Percentiles rank a stretch among this genome's conserved stretches.
These are phyloP conservation scores for Echinops telfairi DNA, from an alignment of 2,113 vertebrate genomes.

Conservation along the genomic window DNA sequence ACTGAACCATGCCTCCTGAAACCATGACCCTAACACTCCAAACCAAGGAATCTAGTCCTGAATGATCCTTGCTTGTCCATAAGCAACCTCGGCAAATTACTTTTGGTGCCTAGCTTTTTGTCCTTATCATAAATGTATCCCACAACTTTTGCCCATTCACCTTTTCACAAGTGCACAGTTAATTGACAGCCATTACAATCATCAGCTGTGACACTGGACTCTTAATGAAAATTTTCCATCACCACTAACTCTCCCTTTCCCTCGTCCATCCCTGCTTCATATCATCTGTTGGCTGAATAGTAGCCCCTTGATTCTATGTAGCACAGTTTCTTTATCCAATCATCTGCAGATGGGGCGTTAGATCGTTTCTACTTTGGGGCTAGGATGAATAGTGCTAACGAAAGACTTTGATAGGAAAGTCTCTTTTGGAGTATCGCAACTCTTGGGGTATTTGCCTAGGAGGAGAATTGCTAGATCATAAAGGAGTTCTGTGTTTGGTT, in stretches of 20 bases:
- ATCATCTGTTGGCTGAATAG: neutral
- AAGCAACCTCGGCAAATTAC: neutral
- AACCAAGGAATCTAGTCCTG: neutral
- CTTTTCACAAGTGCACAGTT: neutral
- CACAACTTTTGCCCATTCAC: neutral
- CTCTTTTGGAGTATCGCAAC: neutral
- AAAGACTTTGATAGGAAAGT: neutral
- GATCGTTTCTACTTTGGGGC: neutral
- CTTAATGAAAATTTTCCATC: neutral
- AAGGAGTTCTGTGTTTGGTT: too few relatives aligned
- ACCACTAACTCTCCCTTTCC: neutral
- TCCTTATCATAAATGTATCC: neutral
- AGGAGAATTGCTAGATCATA: too few relatives aligned
- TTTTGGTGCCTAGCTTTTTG: neutral
- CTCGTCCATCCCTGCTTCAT: neutral
- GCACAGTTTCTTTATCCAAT: neutral
- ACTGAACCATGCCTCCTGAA: neutral
- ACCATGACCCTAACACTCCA: neutral
- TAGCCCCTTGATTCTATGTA: neutral
- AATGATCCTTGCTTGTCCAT: neutral
- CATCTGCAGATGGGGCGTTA: neutral
- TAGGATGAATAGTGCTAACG: neutral
- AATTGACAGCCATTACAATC: neutral
- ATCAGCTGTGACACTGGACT: neutral
- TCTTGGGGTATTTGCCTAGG: too few relatives aligned